phyloP scores from a whole-genome alignment of 2,888 invertebrate species.

The Adelognathus sp. region DNA sequence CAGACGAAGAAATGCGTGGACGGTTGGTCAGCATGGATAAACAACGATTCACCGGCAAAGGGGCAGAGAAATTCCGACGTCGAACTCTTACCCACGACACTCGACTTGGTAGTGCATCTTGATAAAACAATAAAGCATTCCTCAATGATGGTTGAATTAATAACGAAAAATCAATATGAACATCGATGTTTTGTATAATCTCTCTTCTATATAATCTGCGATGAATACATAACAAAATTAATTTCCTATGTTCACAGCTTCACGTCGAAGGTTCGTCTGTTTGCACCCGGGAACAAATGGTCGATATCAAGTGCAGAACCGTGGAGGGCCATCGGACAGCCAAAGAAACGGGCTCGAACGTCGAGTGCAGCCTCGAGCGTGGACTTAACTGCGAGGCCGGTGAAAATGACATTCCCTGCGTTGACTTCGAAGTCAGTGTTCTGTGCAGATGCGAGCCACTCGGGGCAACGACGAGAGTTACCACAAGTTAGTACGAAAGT shows the following conservation, averaged over 20 bases:
- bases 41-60: conserved; percentile 82
- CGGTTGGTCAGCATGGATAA: conserved; percentile 93
- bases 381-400: conserved; percentile 86
- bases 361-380: conserved; percentile 88
- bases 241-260: conserved; percentile 73
- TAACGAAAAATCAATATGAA: no score
- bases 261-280: conserved; percentile 81
- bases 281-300: conserved; percentile 86
- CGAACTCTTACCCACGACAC: conserved; percentile 83
- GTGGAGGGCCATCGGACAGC: conserved; percentile 84
- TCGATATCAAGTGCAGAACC: conserved; percentile 89
- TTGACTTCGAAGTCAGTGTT: conserved; percentile 92
- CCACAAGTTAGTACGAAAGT: conserved; percentile 37
- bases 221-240: no score
- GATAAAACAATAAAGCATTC: no score
- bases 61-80: conserved; percentile 82
- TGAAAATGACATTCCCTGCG: conserved; percentile 82
- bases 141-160: no score
- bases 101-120: conserved; percentile 84
- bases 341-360: conserved; percentile 88
- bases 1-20: conserved; percentile 83
- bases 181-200: no score
- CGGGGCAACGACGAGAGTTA: neutral
- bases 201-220: neutral
- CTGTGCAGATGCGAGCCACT: conserved; percentile 84